phyloP scores from a whole-genome alignment of 2,888 invertebrate species.

The Lagria hirta region DNA sequence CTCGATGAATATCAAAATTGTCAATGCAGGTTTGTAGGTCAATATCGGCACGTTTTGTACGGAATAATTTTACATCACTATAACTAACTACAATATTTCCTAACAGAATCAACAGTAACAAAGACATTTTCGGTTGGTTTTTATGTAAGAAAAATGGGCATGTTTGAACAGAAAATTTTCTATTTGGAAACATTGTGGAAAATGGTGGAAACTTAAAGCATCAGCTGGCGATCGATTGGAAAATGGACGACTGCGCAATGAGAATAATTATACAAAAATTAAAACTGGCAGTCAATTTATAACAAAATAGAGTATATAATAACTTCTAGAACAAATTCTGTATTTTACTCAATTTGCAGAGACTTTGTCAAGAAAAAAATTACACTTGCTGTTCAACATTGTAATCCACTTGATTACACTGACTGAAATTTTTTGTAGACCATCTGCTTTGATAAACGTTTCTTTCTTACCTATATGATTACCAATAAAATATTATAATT shows the following conservation, averaged over 20 bases:
- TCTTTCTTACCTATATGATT: too few species aligned
- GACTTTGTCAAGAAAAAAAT: too few species aligned
- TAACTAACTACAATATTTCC: constrained; percentile 8
- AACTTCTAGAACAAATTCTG: too few species aligned
- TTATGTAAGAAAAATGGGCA: constrained; percentile 6
- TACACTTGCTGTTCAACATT: too few species aligned
- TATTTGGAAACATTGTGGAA: constrained; percentile 16
- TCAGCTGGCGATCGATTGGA: constrained; percentile 21
- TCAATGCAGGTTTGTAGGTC: constrained; percentile 70
- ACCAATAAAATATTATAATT: too few species aligned
- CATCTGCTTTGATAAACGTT: too few species aligned
- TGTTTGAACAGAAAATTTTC: constrained; percentile 13
- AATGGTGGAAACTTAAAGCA: constrained; percentile 4
- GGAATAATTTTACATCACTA: constrained; percentile 9
- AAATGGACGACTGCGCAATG: constrained; percentile 13
- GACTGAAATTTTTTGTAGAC: too few species aligned
- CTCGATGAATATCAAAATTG: constrained; percentile 81
- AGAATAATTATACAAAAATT: neutral
- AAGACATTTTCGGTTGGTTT: constrained; percentile 6
- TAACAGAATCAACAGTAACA: constrained; percentile 13
- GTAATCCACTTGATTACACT: too few species aligned
- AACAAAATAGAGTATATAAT: too few species aligned
- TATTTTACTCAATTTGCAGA: too few species aligned
- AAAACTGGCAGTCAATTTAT: too few species aligned
- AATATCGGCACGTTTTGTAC: constrained; percentile 53